Percentiles rank a stretch among this genome's conserved stretches.
Conservation (phyloP, 1,140 invertebrate species). For the Pachyrhynchus sulphureomaculatus region DNA sequence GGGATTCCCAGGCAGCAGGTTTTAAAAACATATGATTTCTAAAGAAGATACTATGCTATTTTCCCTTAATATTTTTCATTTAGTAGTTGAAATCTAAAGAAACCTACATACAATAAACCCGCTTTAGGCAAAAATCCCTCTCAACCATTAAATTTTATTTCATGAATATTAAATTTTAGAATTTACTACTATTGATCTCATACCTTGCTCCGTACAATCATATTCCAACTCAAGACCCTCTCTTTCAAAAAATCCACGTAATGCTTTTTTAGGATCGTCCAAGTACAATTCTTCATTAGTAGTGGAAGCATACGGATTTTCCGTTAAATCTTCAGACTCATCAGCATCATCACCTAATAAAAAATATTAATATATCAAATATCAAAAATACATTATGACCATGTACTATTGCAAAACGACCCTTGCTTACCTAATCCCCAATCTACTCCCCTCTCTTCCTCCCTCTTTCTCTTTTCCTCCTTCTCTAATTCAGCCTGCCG, state of each 20-base stretch:
- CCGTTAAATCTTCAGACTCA: conserved; percentile 76
- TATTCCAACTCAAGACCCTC: conserved; percentile 88
- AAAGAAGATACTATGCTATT: no score
- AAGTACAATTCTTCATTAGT: conserved; percentile 87
- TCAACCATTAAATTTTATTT: no score
- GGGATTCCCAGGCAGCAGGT: no score
- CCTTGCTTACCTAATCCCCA: conserved; percentile 87
- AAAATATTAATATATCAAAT: conserved; percentile 10
- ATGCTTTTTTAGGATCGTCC: conserved; percentile 93
- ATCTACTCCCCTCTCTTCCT: conserved; percentile 74
- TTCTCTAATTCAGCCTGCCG: conserved; percentile 56
- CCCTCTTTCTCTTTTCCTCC: conserved; percentile 54
- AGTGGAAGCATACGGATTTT: conserved; percentile 80
- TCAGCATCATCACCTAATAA: conserved; percentile 85
- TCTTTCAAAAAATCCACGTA: conserved; percentile 92
- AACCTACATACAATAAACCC: no score
- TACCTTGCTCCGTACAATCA: conserved; percentile 75
- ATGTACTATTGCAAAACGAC: no score
- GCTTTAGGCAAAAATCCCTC: no score
- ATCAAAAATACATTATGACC: no score
- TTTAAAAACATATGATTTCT: no score
- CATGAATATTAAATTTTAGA: no score
- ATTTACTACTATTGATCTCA: no score
- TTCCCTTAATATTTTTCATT: no score
- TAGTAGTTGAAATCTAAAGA: no score